phyloP scores from a whole-genome alignment of 1,140 invertebrate genomes.

The Asbolus verrucosus region DNA sequence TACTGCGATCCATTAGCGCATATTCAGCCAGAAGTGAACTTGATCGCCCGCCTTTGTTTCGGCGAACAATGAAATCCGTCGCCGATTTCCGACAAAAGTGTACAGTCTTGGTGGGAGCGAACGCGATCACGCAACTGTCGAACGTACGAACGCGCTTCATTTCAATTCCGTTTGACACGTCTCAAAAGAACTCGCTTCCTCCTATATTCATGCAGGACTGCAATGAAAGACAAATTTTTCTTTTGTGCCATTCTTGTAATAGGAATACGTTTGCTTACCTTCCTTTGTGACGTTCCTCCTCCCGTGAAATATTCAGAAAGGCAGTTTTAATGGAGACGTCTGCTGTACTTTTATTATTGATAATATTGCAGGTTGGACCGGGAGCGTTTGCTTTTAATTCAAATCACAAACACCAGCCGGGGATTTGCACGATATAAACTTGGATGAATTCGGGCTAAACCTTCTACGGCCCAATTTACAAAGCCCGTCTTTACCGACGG shows the following conservation, averaged over 20 bases:
- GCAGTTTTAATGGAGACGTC: background rate
- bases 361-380: conserved; percentile 22
- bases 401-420: conserved; percentile 15
- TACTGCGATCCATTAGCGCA: conserved; percentile 31
- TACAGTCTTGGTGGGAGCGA: too few relatives aligned
- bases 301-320: background rate
- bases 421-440: conserved; percentile 13
- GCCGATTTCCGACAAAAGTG: too few relatives aligned
- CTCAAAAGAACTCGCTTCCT: too few relatives aligned
- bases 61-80: conserved; percentile 25
- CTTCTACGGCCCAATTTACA: conserved; percentile 14
- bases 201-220: background rate
- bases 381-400: conserved; percentile 19
- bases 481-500: background rate
- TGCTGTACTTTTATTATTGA: conserved; percentile 12
- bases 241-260: conserved; percentile 18
- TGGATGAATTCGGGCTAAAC: conserved; percentile 9
- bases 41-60: conserved; percentile 33
- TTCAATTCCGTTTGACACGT: too few relatives aligned
- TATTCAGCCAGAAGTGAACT: conserved; percentile 36
- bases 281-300: background rate
- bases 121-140: too few relatives aligned
- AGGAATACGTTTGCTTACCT: conserved; percentile 6
- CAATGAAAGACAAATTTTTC: conserved; percentile 22
- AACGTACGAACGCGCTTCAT: too few relatives aligned